Base-by-base conservation (phyloP, 2,888 invertebrate genomes). In the Deilephila elpenor region DNA sequence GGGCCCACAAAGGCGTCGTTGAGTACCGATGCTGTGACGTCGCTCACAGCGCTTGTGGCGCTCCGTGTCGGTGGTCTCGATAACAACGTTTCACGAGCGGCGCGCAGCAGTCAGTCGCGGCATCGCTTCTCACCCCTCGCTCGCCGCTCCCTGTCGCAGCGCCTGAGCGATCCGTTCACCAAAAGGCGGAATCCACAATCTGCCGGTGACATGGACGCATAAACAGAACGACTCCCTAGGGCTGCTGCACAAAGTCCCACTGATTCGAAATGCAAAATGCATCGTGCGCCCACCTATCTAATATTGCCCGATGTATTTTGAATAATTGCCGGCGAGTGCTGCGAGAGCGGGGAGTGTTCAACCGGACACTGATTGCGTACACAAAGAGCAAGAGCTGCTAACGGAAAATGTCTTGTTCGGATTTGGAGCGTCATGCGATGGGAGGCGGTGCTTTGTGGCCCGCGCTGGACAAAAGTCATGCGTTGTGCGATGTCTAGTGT, bases 191-290 rank as follows among this genome's bases (percentile, higher is more conserved):
- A 82, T 85, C 85, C 86, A 88, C 89, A 89, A 89, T 88, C 88
- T 88, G 87, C 82, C 86, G 82, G 86, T 88, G 88, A 88, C 89
- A 83, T 87, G 87, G 87, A 90, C 90, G 90, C 67, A 67, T 67
- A 67, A 67, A 67, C 67, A 67, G 51, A 92, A 92, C 86, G 79
- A 84, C 86, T 91, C 93, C 92, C 91, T 80, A 81, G 91, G 85
- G 91, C 78, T 78, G 81, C 79, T 82, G 80, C 85, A 92, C 91
- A 92, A 91, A 92, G 92, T 91, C 89, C 86, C 86, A 85, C 91
- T 91, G 92, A 93, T 94, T 92, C 94, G 87, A 90, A 94, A 93
- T 93, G 93, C 93, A 93, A 93, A 93, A 93, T 92, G 93, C 91
- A 90, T 91, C 89, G 89, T 86, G 86, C 89, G 87, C 88, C 88